Percentiles rank a stretch among this genome's conserved stretches.
Evolutionary conservation across 2,888 invertebrate species (phyloP).

Genomic region (Nomada ruficornis): DNA sequence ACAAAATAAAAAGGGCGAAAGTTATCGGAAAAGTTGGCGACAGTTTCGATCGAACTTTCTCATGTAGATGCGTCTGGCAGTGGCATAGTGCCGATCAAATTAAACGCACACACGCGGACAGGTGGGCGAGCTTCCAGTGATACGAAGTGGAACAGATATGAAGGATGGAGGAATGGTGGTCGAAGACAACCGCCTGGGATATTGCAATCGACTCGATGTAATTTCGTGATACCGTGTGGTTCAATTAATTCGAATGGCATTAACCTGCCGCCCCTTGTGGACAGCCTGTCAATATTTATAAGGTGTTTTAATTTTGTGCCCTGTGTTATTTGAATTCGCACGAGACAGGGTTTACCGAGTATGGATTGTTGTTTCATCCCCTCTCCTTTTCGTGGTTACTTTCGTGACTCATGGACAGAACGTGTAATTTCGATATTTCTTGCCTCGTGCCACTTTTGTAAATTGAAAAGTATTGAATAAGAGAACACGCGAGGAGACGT

Average conservation of each 20-base stretch:
- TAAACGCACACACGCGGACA: not conserved
- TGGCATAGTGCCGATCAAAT: not conserved
- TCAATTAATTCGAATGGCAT: constrained; percentile 37
- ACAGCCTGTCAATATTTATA: constrained; percentile 35
- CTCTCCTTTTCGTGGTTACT: no score
- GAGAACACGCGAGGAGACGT: no score
- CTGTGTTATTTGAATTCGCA: not conserved
- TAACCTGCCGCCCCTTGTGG: constrained; percentile 22
- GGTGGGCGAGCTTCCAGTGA: not conserved
- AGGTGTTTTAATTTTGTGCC: constrained; percentile 19
- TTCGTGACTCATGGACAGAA: no score
- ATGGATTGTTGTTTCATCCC: not conserved
- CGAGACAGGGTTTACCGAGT: not conserved
- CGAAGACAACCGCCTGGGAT: constrained; percentile 19
- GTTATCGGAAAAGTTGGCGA: constrained; percentile 18
- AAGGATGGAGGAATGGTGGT: not conserved
- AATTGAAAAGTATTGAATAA: no score
- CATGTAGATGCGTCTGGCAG: not conserved
- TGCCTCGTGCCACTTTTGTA: no score
- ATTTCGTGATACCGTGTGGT: constrained; percentile 31
- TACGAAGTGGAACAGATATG: not conserved
- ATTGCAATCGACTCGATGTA: constrained; percentile 31
- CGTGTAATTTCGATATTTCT: no score
- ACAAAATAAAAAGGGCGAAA: not conserved
- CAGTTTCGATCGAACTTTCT: not conserved